Conservation (phyloP, 2,113 vertebrate genomes). For the Muntiacus reevesi region DNA sequence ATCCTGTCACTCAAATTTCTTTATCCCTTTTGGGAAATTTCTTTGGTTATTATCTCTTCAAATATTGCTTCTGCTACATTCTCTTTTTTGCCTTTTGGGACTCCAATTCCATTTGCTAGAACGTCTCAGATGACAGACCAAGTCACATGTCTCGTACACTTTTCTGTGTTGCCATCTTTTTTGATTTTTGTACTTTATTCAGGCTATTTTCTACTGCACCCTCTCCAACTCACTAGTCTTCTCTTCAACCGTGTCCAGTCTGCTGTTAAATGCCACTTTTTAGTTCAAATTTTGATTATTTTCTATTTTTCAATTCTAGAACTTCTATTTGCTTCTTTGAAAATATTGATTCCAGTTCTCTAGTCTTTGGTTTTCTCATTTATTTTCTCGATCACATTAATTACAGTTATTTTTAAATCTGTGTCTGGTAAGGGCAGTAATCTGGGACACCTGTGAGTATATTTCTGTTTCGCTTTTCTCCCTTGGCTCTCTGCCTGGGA, state of each 20-base stretch:
- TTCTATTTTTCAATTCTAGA: neutral
- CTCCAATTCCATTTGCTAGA: neutral
- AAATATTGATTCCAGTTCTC: neutral
- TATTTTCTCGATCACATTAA: neutral
- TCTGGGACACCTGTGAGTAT: neutral
- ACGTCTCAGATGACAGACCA: neutral
- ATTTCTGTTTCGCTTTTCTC: neutral
- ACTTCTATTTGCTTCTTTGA: neutral
- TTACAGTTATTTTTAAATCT: neutral
- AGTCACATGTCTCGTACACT: neutral
- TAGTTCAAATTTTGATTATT: neutral
- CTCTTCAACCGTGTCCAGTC: neutral
- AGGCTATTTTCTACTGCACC: neutral
- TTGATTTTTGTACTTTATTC: neutral
- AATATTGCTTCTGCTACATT: neutral
- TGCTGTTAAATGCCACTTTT: neutral
- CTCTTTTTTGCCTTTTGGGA: neutral
- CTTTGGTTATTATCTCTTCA: neutral
- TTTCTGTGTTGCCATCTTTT: neutral
- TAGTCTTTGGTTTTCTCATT: neutral
- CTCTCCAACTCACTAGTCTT: neutral
- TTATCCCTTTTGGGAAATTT: neutral
- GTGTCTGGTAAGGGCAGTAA: neutral
- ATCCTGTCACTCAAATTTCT: neutral
- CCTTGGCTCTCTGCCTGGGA: neutral